Conservation (phyloP, 37 sponge, comb jelly and placozoan genomes). For the Petrosia ficiformis region DNA sequence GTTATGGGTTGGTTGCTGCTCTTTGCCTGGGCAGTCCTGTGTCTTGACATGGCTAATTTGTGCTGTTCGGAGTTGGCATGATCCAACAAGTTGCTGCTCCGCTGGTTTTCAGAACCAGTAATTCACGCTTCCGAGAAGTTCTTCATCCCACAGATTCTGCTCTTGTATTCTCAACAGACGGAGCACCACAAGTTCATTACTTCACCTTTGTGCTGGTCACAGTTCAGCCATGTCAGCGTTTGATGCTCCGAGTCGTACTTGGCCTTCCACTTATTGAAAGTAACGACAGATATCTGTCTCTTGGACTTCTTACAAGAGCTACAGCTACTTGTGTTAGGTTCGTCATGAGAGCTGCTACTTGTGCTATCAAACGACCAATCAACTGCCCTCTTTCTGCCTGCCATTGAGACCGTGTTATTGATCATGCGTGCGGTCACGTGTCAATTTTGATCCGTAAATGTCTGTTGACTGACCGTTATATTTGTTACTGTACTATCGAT, state of each 20-base stretch:
- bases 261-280: conserved; percentile 54
- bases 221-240: conserved; percentile 42
- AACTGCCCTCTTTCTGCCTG: background rate
- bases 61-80: conserved; percentile 56
- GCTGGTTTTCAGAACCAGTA: conserved; percentile 57
- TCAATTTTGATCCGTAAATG: background rate
- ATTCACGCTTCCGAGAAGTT: conserved; percentile 59
- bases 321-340: too few species aligned
- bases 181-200: conserved; percentile 45
- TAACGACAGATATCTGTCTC: conserved; percentile 30
- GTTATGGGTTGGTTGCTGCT: conserved; percentile 6
- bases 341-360: background rate
- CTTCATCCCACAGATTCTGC: conserved; percentile 27
- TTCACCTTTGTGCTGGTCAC: conserved; percentile 18
- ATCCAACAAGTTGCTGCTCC: conserved; percentile 55
- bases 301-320: background rate
- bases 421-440: background rate
- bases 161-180: conserved; percentile 34
- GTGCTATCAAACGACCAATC: background rate
- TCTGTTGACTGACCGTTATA: background rate
- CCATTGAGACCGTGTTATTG: background rate
- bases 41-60: conserved; percentile 28
- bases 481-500: background rate
- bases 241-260: conserved; percentile 28
- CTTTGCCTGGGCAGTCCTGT: conserved; percentile 25